Percentiles rank a stretch among this genome's conserved stretches.
phyloP scores from a whole-genome alignment of 2,888 invertebrate genomes.

The Ferdinandea cuprea region DNA sequence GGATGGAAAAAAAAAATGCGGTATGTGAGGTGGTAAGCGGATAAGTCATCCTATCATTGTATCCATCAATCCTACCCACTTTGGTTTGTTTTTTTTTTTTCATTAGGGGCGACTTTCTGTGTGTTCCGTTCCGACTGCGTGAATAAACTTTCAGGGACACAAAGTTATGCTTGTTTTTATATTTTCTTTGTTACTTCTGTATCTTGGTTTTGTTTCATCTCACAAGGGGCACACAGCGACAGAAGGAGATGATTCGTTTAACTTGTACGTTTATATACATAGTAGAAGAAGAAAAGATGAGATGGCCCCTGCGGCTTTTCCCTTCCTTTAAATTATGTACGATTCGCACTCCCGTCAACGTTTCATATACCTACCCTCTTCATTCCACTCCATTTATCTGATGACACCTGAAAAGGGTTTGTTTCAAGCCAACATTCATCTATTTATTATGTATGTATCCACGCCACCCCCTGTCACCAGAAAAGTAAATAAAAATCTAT shows the following conservation, averaged over 20 bases:
- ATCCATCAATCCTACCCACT: conserved; percentile 5
- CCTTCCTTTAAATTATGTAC: conserved; percentile 30
- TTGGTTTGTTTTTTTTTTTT: too few species aligned
- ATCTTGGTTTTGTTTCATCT: conserved; percentile 16
- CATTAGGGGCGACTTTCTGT: conserved; percentile 11
- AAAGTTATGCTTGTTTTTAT: conserved; percentile 25
- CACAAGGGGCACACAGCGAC: not conserved
- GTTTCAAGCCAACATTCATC: conserved; percentile 2
- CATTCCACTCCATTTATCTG: conserved; percentile 24
- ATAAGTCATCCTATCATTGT: not conserved
- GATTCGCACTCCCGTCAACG: not conserved
- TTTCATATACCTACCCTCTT: not conserved
- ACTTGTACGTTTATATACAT: conserved; percentile 28
- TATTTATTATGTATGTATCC: not conserved
- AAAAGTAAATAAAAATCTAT: conserved; percentile 21
- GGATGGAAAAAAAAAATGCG: not conserved
- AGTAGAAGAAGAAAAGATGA: too few species aligned
- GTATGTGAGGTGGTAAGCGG: not conserved
- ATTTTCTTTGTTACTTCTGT: not conserved
- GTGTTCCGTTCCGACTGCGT: conserved; percentile 14
- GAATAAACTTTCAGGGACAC: conserved; percentile 34
- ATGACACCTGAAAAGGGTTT: conserved; percentile 61
- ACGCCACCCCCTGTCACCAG: not conserved
- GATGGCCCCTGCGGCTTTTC: conserved; percentile 9
- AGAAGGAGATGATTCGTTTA: conserved; percentile 40